Evolutionary conservation across 2,888 invertebrate species (phyloP).

Genomic region (Octonoba sinensis): DNA sequence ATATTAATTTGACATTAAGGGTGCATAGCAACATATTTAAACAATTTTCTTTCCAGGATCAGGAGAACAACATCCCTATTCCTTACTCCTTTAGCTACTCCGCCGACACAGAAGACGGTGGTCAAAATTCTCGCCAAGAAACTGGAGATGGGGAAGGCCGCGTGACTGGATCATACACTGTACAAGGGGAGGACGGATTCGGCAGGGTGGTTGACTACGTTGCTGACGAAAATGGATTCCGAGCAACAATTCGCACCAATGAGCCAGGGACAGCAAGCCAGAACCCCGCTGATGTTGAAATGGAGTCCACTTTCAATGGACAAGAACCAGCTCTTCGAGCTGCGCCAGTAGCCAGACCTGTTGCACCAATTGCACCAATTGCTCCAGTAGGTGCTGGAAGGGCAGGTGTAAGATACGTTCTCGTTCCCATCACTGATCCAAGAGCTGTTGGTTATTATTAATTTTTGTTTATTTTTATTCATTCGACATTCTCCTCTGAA

Average conservation of each 20-base stretch:
- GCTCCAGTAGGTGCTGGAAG: neutral
- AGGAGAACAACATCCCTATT: constrained; percentile 30
- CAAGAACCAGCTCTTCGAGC: constrained; percentile 11
- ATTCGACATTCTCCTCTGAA: too few relatives aligned
- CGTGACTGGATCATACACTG: constrained; percentile 56
- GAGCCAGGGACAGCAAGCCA: constrained; percentile 59
- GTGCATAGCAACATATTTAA: too few relatives aligned
- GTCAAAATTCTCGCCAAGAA: constrained; percentile 43
- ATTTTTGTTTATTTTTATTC: neutral
- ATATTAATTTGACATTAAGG: too few relatives aligned
- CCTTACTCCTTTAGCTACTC: constrained; percentile 58
- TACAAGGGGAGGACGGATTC: constrained; percentile 43
- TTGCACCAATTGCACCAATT: neutral
- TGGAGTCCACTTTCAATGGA: constrained; percentile 44
- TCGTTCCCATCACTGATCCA: constrained; percentile 38
- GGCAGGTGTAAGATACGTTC: constrained; percentile 29
- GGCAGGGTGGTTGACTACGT: constrained; percentile 54
- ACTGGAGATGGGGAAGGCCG: constrained; percentile 48
- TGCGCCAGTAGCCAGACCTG: constrained; percentile 16
- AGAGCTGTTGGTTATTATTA: constrained; percentile 25
- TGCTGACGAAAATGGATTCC: constrained; percentile 59
- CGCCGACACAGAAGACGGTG: constrained; percentile 48
- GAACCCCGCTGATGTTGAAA: constrained; percentile 50
- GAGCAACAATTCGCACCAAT: constrained; percentile 52
- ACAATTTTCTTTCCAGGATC: constrained; percentile 14